Percentiles rank a stretch among this genome's conserved stretches.
phyloP scores from a whole-genome alignment of 2,888 invertebrate genomes.

The Pherbina coryleti region DNA sequence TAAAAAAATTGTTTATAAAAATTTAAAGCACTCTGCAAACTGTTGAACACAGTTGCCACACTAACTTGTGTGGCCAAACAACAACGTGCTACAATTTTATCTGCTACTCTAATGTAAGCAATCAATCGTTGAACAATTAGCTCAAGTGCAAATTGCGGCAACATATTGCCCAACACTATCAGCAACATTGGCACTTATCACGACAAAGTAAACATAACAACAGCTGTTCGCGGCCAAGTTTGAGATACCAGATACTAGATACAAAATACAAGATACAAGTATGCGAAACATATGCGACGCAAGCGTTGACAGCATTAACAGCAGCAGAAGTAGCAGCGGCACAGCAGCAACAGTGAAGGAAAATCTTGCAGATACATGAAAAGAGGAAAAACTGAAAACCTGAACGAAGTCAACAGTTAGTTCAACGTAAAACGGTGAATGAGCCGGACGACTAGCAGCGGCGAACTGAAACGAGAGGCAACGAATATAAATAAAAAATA shows the following conservation, averaged over 20 bases:
- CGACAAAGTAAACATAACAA: slow-evolving; percentile 59
- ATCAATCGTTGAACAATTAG: neutral
- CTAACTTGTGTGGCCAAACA: neutral
- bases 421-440: slow-evolving; percentile 60
- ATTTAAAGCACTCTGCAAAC: neutral
- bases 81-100: neutral
- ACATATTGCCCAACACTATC: neutral
- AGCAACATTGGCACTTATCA: slow-evolving; percentile 42
- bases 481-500: neutral
- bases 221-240: slow-evolving; percentile 54
- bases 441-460: slow-evolving; percentile 53
- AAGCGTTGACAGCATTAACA: neutral
- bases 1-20: too few relatives aligned
- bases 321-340: slow-evolving; percentile 31
- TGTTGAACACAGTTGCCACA: too few relatives aligned
- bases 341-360: slow-evolving; percentile 42
- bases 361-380: slow-evolving; percentile 39
- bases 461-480: neutral
- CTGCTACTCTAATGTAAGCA: neutral
- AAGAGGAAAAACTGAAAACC: slow-evolving; percentile 60
- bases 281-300: neutral
- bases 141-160: slow-evolving; percentile 20
- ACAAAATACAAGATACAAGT: slow-evolving; percentile 3
- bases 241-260: slow-evolving; percentile 9
- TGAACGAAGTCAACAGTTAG: slow-evolving; percentile 52